phyloP scores from a whole-genome alignment of 2,113 vertebrate species.

The Amphiprion ocellaris region DNA sequence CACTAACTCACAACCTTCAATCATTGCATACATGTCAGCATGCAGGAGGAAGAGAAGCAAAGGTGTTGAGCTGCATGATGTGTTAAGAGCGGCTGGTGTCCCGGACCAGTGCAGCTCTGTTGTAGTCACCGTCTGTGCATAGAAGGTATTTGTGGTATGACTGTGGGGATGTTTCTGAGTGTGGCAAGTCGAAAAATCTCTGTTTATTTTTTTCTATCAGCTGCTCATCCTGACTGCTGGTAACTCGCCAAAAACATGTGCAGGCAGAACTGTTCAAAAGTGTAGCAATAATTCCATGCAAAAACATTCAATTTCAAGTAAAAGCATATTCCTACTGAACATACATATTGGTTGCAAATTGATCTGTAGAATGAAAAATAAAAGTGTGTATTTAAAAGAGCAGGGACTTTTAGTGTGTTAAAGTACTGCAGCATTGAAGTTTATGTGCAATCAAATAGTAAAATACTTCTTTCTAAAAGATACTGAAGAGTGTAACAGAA shows the following conservation, averaged over 20 bases:
- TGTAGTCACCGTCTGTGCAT: slow-evolving; percentile 48
- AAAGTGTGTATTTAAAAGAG: background rate
- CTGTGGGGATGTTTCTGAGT: background rate
- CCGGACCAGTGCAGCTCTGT: slow-evolving; percentile 36
- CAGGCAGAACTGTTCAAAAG: too few species aligned
- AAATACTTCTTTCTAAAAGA: too few species aligned
- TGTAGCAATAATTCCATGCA: background rate
- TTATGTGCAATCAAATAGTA: too few species aligned
- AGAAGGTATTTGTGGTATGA: slow-evolving; percentile 62
- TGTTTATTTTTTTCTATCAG: slow-evolving; percentile 17
- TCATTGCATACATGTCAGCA: slow-evolving; percentile 14
- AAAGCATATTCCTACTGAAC: too few species aligned
- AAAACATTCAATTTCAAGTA: too few species aligned
- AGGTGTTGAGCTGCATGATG: slow-evolving; percentile 49
- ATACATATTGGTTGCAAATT: background rate
- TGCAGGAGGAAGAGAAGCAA: slow-evolving; percentile 19
- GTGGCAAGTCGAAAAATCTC: slow-evolving; percentile 2
- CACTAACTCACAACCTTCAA: background rate
- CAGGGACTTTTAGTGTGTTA: too few species aligned
- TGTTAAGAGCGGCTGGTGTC: slow-evolving; percentile 17
- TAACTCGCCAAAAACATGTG: background rate
- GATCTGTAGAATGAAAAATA: background rate
- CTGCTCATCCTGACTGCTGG: background rate
- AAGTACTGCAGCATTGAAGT: too few species aligned
- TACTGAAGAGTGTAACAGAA: too few species aligned